Evolutionary conservation across 2,113 vertebrate species (phyloP), one percentile per base, ranked within the genome.

Genomic region (Gavialis gangeticus): DNA sequence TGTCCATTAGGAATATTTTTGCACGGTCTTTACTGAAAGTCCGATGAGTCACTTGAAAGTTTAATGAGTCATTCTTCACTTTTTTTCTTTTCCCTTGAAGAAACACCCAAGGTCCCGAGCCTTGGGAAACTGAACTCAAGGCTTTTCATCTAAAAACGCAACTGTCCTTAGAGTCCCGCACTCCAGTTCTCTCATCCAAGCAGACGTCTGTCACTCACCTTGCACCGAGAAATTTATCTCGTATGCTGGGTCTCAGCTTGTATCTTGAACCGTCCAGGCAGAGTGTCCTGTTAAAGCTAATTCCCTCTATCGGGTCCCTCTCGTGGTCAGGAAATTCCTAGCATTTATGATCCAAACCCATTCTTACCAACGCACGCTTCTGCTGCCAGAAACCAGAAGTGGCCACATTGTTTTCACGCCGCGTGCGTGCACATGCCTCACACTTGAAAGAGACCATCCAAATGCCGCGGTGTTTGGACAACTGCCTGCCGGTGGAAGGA

Each of bases 1-100:
- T 97, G 95, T 96, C 94, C 92, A 85, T 94, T 57, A 93, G 96
- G 92, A 94, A 96, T 97, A 96, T 97, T 97, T 97, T 97, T 97
- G 95, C 94, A 94, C 96, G 94, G 87, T 95, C 83, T 92, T 96
- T 96, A 96, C 95, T 96, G 96, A 96, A 96, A 97, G 95, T 94
- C 95, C 89, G 93, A 93, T 95, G 96, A 97, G 84, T 96, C 95
- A 96, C 86, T 89, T 95, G 87, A 95, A 96, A 92, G 92, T 95
- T 95, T 95, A 95, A 94, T 96, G 96, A 96, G 94, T 97, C 96
- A 93, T 87, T 93, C 92, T 93, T 85, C 92, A 86, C 34, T 88
- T 89, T 90, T 92, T 89, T 21, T 94, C 37, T 94, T 81, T 92
- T 82, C 80, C 95, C 89, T 95, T 94, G 86, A 87, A 95, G 93